Evolutionary conservation across 2,113 vertebrate species (phyloP).

Genomic region (Propithecus coquereli): DNA sequence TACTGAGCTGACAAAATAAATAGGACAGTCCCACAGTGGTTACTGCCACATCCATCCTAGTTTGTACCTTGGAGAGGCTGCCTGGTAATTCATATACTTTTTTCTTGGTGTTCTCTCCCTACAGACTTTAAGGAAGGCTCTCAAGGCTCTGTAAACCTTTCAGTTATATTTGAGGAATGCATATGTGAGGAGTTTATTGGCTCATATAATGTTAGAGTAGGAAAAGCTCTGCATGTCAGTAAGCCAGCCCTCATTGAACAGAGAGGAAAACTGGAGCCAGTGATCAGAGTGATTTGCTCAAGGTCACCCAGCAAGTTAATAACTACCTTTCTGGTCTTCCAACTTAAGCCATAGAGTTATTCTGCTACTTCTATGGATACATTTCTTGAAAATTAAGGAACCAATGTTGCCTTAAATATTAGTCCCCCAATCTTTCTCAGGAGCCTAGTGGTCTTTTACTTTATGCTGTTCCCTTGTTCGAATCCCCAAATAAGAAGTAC

Average conservation of each 20-base stretch:
- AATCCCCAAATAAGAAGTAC: neutral
- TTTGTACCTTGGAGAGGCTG: neutral
- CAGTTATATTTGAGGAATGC: neutral
- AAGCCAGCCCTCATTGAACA: neutral
- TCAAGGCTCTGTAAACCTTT: neutral
- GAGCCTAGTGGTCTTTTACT: neutral
- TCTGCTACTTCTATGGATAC: neutral
- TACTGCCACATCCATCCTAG: neutral
- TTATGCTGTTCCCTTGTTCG: neutral
- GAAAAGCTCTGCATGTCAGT: neutral
- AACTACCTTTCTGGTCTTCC: neutral
- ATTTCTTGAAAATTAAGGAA: neutral
- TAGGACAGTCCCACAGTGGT: neutral
- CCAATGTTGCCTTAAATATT: neutral
- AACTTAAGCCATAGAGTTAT: neutral
- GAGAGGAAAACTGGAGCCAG: neutral
- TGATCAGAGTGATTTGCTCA: neutral
- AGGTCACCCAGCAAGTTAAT: neutral
- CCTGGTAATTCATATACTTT: neutral
- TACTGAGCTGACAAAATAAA: slow-evolving; percentile 19
- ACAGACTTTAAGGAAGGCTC: neutral
- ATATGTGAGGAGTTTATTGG: neutral
- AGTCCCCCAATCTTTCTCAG: neutral
- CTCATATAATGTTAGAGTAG: neutral
- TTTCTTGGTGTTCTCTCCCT: neutral